phyloP scores from a whole-genome alignment of 2,797 vertebrate genomes.

The Chrysocyon brachyurus region DNA sequence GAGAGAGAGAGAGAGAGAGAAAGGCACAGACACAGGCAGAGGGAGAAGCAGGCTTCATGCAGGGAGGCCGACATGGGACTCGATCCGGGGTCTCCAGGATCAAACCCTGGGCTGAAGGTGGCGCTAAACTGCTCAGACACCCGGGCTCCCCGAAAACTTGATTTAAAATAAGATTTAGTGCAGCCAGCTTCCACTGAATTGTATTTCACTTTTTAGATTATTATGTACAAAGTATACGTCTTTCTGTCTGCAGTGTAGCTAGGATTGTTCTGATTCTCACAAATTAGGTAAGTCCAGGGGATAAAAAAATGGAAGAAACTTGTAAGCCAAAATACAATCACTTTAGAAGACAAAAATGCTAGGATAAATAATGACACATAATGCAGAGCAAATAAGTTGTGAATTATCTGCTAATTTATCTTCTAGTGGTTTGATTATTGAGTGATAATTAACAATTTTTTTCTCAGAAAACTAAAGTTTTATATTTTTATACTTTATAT shows the following conservation, averaged over 20 bases:
- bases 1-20: not conserved
- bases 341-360: conserved; percentile 38
- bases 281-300: not conserved
- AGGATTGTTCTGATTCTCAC: not conserved
- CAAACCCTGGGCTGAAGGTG: not conserved
- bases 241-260: not conserved
- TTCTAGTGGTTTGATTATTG: not conserved
- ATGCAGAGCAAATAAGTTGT: not conserved
- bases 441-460: not conserved
- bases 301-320: not conserved
- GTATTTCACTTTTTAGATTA: not conserved
- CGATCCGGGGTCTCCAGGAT: not conserved
- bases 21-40: not conserved
- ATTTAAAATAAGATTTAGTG: not conserved
- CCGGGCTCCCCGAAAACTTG: not conserved
- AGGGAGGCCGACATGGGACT: too few species aligned
- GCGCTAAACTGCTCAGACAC: not conserved
- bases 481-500: conserved; percentile 62
- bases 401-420: not conserved
- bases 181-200: not conserved
- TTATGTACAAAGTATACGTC: not conserved
- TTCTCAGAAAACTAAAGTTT: not conserved
- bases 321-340: not conserved
- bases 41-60: not conserved
- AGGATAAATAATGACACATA: not conserved